Base-by-base conservation (phyloP, 2,888 invertebrate genomes). In the Drosophila anomalata region DNA sequence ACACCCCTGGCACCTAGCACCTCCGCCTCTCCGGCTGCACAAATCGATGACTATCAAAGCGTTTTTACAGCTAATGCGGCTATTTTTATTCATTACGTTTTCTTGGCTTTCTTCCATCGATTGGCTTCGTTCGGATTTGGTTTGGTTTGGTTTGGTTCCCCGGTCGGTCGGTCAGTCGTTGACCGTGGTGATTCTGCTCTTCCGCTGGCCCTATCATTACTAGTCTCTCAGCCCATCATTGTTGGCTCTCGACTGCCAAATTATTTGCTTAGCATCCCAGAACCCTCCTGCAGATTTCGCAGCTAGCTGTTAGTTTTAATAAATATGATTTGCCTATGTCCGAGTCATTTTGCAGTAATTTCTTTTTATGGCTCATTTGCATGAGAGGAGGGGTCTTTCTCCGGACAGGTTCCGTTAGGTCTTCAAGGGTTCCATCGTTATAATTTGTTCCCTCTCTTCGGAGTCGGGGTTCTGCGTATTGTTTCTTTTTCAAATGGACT, bases 41-140 rank as follows among this genome's bases (percentile, higher is more conserved):
- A 76, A 77, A 85, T 85, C 79, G 84, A 86, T 87, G 79, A 81
- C 83, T 83, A 87, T 85, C 85, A 82, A 78, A 76, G 73, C 74
- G 58, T 78, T 88, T 85, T 87, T 85, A 88, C 87, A 83, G 89
- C 87, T 88, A 87, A 85, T 87, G 76, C 75, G 79, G 79, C 81
- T 88, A 87, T 89, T 89, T 87, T 89, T 89, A 83, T 87, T 79
- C 85, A 88, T 88, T 87, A 82, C 84, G 79, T 80, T 81, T 79
- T 75, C 61, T 69, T 52, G 60, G 79, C 74, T 82, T 84, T 85
- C 79, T 83, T 76, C 55, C 52, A 77, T 70, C 61, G 74, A 74
- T 77, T 77, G 71, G 54, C 52, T 65, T 17, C 9, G 51, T 41
- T 42, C 29, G 50, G 47, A 12, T 44, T n/a, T 48, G 42, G 12